Evolutionary conservation across 2,888 invertebrate genomes (phyloP).

Genomic region (Hydriomena furcata): DNA sequence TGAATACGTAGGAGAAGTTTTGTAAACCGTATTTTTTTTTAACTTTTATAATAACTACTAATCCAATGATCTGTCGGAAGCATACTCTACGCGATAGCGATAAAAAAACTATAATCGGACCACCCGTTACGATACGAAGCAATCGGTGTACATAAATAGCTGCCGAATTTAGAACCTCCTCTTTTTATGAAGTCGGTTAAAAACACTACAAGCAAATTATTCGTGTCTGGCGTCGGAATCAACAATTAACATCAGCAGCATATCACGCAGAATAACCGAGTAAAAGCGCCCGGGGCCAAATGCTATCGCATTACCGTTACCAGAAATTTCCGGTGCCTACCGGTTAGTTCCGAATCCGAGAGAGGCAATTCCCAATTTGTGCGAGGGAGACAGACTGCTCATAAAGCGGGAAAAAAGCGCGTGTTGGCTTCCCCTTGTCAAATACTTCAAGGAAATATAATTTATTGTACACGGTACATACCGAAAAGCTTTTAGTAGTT

Average conservation of each 20-base stretch:
- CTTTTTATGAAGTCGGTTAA: no score
- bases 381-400: slow-evolving; percentile 14
- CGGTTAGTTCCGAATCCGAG: slow-evolving; percentile 27
- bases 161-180: no score
- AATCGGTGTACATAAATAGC: no score
- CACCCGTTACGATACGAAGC: no score
- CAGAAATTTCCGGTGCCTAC: slow-evolving; percentile 25
- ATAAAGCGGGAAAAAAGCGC: slow-evolving; percentile 6
- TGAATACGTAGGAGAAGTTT: no score
- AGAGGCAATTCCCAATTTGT: slow-evolving; percentile 26
- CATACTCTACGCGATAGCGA: no score
- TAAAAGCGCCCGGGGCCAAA: slow-evolving; percentile 11
- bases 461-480: slow-evolving; percentile 3
- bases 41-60: no score
- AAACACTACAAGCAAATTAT: no score
- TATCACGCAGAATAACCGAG: slow-evolving; percentile 11
- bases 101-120: no score
- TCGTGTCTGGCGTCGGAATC: neutral
- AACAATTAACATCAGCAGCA: neutral
- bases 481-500: slow-evolving; percentile 8
- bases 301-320: slow-evolving; percentile 25
- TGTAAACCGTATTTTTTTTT: no score
- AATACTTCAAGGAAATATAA: slow-evolving; percentile 16
- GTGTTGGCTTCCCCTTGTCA: slow-evolving; percentile 7
- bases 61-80: no score